These are phyloP conservation scores for Menidia beryllina DNA, from an alignment of 2,113 vertebrate species.

Conservation along the genomic window DNA sequence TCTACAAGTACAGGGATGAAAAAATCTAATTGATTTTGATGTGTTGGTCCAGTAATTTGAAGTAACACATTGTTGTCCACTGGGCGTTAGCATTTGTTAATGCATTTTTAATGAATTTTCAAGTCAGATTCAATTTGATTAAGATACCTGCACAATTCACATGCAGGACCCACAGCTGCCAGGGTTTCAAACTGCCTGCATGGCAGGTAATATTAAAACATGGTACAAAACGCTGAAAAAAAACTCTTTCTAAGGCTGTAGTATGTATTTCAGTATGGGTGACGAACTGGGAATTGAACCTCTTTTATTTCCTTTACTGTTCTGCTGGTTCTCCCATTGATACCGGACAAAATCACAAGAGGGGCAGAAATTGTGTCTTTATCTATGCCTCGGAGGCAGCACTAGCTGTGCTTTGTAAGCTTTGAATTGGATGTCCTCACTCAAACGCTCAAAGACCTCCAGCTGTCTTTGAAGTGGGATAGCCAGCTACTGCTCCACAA, in stretches of 20 bases:
- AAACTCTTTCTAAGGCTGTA: slow-evolving; percentile 33
- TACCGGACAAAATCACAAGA: slow-evolving; percentile 56
- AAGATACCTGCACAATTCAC: neutral
- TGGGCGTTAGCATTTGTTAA: neutral
- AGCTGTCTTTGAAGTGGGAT: slow-evolving; percentile 68
- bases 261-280: slow-evolving; percentile 32
- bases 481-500: slow-evolving; percentile 60
- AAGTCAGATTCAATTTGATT: neutral
- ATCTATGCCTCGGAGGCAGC: slow-evolving; percentile 57
- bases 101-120: neutral
- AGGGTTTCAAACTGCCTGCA: slow-evolving; percentile 1
- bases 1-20: neutral
- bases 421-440: slow-evolving; percentile 64
- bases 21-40: no score
- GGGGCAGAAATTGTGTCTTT: slow-evolving; percentile 51
- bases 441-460: slow-evolving; percentile 66
- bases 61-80: neutral
- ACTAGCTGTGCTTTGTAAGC: slow-evolving; percentile 59
- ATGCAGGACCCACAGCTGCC: neutral
- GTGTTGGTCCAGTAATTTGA: neutral
- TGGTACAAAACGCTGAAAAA: slow-evolving; percentile 1
- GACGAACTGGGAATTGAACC: slow-evolving; percentile 27
- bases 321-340: slow-evolving; percentile 33
- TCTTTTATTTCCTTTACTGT: slow-evolving; percentile 50
- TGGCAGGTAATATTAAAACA: slow-evolving; percentile 16